Base-by-base conservation (phyloP, 2,113 vertebrate genomes). In the Paracyprichromis sp. region DNA sequence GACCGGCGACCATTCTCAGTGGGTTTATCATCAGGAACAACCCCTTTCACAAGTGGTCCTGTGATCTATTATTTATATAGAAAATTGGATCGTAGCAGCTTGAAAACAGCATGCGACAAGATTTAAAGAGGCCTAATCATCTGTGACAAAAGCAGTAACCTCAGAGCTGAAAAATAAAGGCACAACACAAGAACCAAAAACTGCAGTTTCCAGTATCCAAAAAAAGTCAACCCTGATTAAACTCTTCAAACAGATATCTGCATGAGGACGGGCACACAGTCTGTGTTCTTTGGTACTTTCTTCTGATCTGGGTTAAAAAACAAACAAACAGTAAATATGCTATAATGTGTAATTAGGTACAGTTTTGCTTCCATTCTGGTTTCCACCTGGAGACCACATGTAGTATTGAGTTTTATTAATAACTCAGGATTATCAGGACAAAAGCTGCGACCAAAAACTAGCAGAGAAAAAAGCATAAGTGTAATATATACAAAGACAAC, bases 291-390 rank as follows among this genome's bases (percentile, higher is more conserved):
- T 47, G 71, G 43, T 3, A 76, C 40, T 47, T 47, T 31, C 43
- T 76, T 76, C 45, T 50, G 71, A 50, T 47, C 71, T 76, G 43
- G 24, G 14, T 11, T 50, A 26, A 26, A 47, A 45, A 47, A 12
- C 57, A 61, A 59, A 59, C 56, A 59, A 34, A 34, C 59, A 19
- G 11, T 4, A 78, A 78, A 52, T 78, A 52, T 78, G 45, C 45
- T n/a, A 19, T 31, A 31, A 31, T 29, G 45, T 52, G 45, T 52
- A 78, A 29, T 50, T 50, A 52, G 45, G 24, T 26, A 17, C 40
- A 17, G 73, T 0, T n/a, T n/a, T n/a, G 45, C 45, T 78, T 50
- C 43, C 16, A 50, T 19, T 1, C 16, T 1, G 26, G 26, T 31
- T 31, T 52, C 7, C 26, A 19, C 26, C 45, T 78, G 26, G 13